phyloP scores from a whole-genome alignment of 2,797 vertebrate species.

The Euthynnus affinis region DNA sequence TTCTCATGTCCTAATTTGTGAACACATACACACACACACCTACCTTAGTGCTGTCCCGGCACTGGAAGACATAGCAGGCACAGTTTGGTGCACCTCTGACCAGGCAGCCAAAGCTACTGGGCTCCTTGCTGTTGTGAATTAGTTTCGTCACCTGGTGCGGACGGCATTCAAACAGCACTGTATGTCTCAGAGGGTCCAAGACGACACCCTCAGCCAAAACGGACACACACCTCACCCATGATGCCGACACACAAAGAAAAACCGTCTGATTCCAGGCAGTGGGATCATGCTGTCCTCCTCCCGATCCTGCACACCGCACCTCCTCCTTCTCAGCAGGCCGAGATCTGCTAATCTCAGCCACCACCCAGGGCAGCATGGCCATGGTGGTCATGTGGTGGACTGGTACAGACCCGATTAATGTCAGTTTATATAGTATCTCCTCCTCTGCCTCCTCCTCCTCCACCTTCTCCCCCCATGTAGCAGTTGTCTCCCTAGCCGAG shows the following conservation, averaged over 20 bases:
- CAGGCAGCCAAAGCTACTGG: slow-evolving; percentile 93
- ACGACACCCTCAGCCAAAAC: slow-evolving; percentile 74
- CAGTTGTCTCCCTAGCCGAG: not conserved
- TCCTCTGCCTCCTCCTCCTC: slow-evolving; percentile 72
- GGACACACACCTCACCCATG: slow-evolving; percentile 85
- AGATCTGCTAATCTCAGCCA: slow-evolving; percentile 90
- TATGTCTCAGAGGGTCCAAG: slow-evolving; percentile 93
- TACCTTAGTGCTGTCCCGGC: slow-evolving; percentile 84
- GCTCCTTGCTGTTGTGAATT: slow-evolving; percentile 95
- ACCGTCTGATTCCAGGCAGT: slow-evolving; percentile 48
- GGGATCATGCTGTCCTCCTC: slow-evolving; percentile 1
- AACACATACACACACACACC: slow-evolving; percentile 9
- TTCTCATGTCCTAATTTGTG: not conserved
- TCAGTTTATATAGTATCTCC: slow-evolving; percentile 88
- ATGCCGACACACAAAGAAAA: slow-evolving; percentile 87
- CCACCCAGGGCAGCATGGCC: slow-evolving; percentile 97
- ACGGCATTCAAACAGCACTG: slow-evolving; percentile 90
- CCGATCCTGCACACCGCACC: not conserved
- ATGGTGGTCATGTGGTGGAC: slow-evolving; percentile 94
- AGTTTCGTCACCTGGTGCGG: slow-evolving; percentile 92
- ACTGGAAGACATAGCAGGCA: slow-evolving; percentile 94
- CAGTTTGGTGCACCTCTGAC: slow-evolving; percentile 84
- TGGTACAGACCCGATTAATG: slow-evolving; percentile 88
- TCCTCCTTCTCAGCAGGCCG: slow-evolving; percentile 45
- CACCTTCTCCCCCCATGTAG: slow-evolving; percentile 62